phyloP scores from a whole-genome alignment of 2,113 vertebrate genomes.

The Sinosuthora webbiana region DNA sequence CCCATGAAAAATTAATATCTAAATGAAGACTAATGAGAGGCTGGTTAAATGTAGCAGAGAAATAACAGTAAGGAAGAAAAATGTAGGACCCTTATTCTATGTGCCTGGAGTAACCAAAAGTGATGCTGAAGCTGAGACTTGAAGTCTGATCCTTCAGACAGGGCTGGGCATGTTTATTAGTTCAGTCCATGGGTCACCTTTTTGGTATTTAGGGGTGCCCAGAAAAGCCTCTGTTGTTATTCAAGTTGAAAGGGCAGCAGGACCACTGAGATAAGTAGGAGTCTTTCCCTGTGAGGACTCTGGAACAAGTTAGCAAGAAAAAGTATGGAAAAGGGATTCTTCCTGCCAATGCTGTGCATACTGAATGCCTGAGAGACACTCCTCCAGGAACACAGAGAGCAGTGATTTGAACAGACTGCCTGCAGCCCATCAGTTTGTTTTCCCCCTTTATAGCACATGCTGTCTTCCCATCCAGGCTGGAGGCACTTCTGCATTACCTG shows the following conservation, averaged over 20 bases:
- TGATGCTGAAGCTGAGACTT: neutral
- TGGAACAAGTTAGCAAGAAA: neutral
- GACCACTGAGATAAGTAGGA: neutral
- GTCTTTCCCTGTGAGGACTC: neutral
- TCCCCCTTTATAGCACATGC: neutral
- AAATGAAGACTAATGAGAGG: conserved; percentile 23
- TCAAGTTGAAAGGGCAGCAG: neutral
- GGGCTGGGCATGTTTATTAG: neutral
- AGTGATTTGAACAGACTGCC: neutral
- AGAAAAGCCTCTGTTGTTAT: neutral
- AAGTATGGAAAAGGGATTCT: neutral
- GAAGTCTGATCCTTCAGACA: neutral
- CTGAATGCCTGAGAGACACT: neutral
- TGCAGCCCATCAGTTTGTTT: neutral
- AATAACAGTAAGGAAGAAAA: conserved; percentile 1
- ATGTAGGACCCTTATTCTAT: neutral
- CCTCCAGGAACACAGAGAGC: neutral
- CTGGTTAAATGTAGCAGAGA: neutral
- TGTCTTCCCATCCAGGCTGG: neutral
- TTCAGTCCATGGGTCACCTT: conserved; percentile 15
- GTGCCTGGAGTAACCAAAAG: neutral
- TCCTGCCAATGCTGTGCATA: neutral
- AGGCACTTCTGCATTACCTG: neutral
- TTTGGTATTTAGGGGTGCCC: neutral
- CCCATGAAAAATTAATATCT: conserved; percentile 21